Base-by-base conservation (phyloP, 2,888 invertebrate species). In the Tinea trinotella region DNA sequence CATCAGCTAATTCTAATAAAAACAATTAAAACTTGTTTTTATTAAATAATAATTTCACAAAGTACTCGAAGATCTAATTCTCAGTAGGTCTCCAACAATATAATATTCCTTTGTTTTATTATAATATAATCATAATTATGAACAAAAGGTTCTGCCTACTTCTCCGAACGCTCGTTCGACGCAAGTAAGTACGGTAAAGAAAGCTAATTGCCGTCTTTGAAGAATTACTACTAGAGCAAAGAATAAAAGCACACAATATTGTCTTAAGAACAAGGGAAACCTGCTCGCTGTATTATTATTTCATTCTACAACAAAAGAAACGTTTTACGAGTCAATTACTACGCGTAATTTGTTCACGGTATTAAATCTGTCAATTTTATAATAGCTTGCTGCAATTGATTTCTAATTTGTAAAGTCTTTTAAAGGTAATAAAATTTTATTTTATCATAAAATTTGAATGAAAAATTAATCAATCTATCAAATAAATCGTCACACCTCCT, bases 181-280 rank as follows among this genome's bases (percentile, higher is more conserved):
- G 40, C n/a, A n/a, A 40, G 6, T 40, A 4, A 6, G 13, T 15
- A 13, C 13, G 40, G 6, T 64, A 68, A 68, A 68, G 67, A 65
- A 61, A 62, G 60, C 61, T 70, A 70, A 73, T 74, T 74, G 64
- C 66, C 63, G 61, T 68, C 40, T 40, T 40, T 40, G 40, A 40
- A 40, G 40, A 40, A 40, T 40, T 40, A 40, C 40, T 40, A 3
- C 40, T 12, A 12, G 13, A 6, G 40, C 15, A 15, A 40, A 40
- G 12, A 40, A 40, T 15, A 40, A 40, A 40, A 13, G 40, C 40
- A 40, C 40, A n/a, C 40, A 40, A 40, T 40, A 40, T 40, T 40
- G 40, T 40, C 40, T 40, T 40, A 40, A 40, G 40, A 40, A 40
- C 13, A 15, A 40, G 40, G 40, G 7, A 40, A 40, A 40, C 40